These are phyloP conservation scores for Epizoanthus rinbou DNA, from an alignment of 92 coral and sea anemone species.

Conservation along the genomic window DNA sequence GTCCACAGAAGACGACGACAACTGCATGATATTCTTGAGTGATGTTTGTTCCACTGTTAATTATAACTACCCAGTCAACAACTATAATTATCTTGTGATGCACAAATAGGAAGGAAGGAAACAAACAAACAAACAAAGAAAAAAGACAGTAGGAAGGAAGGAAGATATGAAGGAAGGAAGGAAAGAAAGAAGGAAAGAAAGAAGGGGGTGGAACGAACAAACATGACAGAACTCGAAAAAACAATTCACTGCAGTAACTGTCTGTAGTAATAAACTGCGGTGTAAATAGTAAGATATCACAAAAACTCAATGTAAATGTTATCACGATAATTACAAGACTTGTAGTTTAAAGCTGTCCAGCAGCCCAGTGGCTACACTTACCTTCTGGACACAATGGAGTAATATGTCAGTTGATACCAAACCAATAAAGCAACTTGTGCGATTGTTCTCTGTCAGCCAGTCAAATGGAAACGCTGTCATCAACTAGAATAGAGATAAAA, in stretches of 20 bases:
- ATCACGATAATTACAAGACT: too few species aligned
- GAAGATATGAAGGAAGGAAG: not conserved
- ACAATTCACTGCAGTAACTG: too few species aligned
- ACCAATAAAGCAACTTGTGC: slow-evolving; percentile 66
- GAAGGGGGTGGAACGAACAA: not conserved
- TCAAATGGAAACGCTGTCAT: slow-evolving; percentile 70
- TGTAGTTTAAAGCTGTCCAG: too few species aligned
- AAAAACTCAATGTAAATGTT: too few species aligned
- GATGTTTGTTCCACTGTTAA: not conserved
- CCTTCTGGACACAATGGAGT: slow-evolving; percentile 11
- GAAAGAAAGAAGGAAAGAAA: not conserved
- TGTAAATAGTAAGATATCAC: too few species aligned
- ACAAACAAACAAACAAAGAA: not conserved
- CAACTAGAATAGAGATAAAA: not conserved
- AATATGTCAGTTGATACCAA: slow-evolving; percentile 62
- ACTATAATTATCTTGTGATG: not conserved
- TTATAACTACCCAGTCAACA: not conserved
- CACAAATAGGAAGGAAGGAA: not conserved
- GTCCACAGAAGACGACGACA: slow-evolving; percentile 38
- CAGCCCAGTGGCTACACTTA: not conserved
- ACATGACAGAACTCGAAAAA: too few species aligned
- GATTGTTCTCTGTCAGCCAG: slow-evolving; percentile 73
- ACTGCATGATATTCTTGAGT: not conserved
- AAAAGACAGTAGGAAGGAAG: not conserved
- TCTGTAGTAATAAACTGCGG: too few species aligned